Base-by-base conservation (phyloP, 2,113 vertebrate species). In the Pangasianodon gigas region DNA sequence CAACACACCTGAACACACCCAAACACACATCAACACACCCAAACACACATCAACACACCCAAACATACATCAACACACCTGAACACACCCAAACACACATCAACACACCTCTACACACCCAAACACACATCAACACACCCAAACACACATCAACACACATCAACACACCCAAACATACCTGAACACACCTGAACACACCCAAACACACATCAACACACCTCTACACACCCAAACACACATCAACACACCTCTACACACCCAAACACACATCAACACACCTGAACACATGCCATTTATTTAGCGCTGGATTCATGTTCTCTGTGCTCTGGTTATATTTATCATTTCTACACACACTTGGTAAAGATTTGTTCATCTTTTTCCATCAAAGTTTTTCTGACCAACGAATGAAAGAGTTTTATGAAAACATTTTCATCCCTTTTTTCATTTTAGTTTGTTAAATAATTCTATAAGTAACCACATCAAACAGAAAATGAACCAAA, bases 221-320 rank as follows among this genome's bases (percentile, higher is more conserved):
- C 0, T 13, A 13, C 3, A 69, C 13, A 69, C 11, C 10, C 6
- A 0, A 32, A 69, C 11, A 69, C n/a, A 69, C 4, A 1, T 1
- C 0, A 13, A 32, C n/a, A 69, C 65, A n/a, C 69, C 32, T 2
- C 0, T 16, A 14, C 13, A 69, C n/a, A 32, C 11, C 16, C 9
- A 0, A 19, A 19, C 5, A 74, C 69, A 74, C n/a, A 6, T 26
- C 0, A 0, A 69, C 10, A 69, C 1, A 69, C 37, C 56, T 19
- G 4, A 1, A 19, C 58, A 60, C 24, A 62, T 10, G 51, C 46
- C 6, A 6, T 46, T 46, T 51, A 51, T 51, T 51, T 51, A 51
- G 51, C 8, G 1, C 51, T 18, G 54, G 16, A 14, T 56, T 29
- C 26, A 10, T 65, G 58, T 24, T 60, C 58, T 62, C 58, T 26